phyloP scores from a whole-genome alignment of 1,140 invertebrate genomes.

The Phocides pigmalion region DNA sequence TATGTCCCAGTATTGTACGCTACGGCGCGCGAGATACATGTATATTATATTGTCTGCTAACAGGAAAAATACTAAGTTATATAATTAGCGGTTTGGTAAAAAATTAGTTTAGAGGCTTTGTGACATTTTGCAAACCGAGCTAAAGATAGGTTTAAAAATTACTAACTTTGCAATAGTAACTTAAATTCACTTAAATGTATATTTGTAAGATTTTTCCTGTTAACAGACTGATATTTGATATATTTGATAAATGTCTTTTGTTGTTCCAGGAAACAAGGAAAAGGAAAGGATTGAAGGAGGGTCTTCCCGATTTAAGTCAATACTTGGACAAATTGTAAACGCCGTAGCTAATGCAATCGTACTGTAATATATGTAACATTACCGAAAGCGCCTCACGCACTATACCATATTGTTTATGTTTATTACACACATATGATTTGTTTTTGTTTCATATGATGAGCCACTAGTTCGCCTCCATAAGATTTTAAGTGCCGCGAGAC shows the following conservation, averaged over 20 bases:
- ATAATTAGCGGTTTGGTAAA: too few relatives aligned
- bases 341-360: constrained; percentile 75
- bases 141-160: too few relatives aligned
- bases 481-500: constrained; percentile 44
- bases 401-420: constrained; percentile 50
- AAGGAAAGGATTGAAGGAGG: constrained; percentile 99
- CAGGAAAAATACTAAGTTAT: too few relatives aligned
- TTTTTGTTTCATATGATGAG: constrained; percentile 48
- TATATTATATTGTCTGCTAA: not conserved
- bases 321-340: constrained; percentile 98
- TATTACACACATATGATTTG: constrained; percentile 34
- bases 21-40: constrained; percentile 79
- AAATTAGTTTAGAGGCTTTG: too few relatives aligned
- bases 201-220: too few relatives aligned
- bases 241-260: constrained; percentile 30
- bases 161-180: too few relatives aligned
- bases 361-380: constrained; percentile 78
- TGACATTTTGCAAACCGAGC: too few relatives aligned
- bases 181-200: too few relatives aligned
- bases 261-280: constrained; percentile 95
- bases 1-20: constrained; percentile 86
- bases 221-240: too few relatives aligned
- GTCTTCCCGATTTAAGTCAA: constrained; percentile 95
- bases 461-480: constrained; percentile 44
- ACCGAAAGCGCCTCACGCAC: constrained; percentile 64